These are phyloP conservation scores for Lamprotornis superbus DNA, from an alignment of 2,113 vertebrate species.

Conservation along the genomic window DNA sequence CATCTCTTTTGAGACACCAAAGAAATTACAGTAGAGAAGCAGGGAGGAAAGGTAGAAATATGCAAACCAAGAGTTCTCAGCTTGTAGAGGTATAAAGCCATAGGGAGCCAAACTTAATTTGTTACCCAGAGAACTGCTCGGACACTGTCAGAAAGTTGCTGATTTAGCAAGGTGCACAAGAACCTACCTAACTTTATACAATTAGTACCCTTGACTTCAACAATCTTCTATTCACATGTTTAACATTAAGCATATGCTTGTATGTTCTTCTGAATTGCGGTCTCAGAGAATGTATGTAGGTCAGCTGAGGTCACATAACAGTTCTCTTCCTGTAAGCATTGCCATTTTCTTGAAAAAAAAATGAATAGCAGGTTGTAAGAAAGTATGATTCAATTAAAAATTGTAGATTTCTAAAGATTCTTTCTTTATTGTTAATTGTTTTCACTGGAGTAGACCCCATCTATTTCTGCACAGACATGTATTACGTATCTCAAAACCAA, in stretches of 20 bases:
- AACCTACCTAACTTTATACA: neutral
- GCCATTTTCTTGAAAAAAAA: slow-evolving; percentile 17
- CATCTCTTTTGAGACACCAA: neutral
- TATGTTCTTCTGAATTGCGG: neutral
- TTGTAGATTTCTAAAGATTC: neutral
- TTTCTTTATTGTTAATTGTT: slow-evolving; percentile 6
- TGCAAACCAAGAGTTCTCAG: neutral
- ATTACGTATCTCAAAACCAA: neutral
- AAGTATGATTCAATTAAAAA: neutral
- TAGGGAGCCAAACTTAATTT: neutral
- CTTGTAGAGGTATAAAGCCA: neutral
- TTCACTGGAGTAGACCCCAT: neutral
- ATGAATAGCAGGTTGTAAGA: neutral
- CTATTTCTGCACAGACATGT: neutral
- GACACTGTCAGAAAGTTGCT: neutral
- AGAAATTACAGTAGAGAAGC: neutral
- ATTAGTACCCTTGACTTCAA: neutral
- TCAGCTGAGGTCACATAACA: neutral
- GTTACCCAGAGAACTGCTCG: neutral
- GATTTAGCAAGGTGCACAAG: neutral
- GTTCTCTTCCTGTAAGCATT: neutral
- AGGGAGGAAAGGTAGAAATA: neutral
- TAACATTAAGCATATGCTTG: neutral
- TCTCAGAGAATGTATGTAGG: neutral
- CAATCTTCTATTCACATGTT: neutral